Evolutionary conservation across 2,113 vertebrate genomes (phyloP), one percentile per base, ranked within the genome.

Genomic region (Pelobates fuscus): DNA sequence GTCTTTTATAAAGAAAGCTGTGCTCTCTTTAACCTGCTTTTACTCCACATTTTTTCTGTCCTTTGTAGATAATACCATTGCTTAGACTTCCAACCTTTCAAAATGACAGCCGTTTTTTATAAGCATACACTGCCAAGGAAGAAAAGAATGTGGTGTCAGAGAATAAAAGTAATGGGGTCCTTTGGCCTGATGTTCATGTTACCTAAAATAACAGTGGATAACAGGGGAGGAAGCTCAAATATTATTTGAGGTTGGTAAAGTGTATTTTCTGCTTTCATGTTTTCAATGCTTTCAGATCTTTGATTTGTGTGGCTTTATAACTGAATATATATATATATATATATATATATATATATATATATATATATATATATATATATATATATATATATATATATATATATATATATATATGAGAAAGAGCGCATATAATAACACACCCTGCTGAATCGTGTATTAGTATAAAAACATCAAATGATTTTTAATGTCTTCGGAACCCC

Each of bases 111-210:
- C 2, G 62, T 82, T 83, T 89, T 81, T 82, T 61, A 77, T 80
- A 89, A 82, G 79, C 77, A 80, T 76, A 83, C 8, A 79, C 67
- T 46, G 73, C 37, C 67, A 23, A 2, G 81, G 65, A 83, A 78
- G 74, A 86, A 87, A 87, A 86, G 78, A 24, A 81, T 68, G 41
- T 1, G 0, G 78, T 82, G 81, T 84, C 73, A 86, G 84, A 83
- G 68, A 78, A 79, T 43, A 62, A 83, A 77, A 82, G 3, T 73
- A 78, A 71, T 55, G 52, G 81, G 80, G 80, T 78, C 76, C 71
- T 83, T 80, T 82, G 73, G 72, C 79, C 65, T 62, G 75, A 10
- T 54, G 77, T 23, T 77, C 55, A 78, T 82, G 80, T 80, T 83
- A 82, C 77, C 78, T 79, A 81, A 85, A 83, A 84, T 84, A 62